Conservation (phyloP, 2,888 invertebrate species). For the Leistus spinibarbis region DNA sequence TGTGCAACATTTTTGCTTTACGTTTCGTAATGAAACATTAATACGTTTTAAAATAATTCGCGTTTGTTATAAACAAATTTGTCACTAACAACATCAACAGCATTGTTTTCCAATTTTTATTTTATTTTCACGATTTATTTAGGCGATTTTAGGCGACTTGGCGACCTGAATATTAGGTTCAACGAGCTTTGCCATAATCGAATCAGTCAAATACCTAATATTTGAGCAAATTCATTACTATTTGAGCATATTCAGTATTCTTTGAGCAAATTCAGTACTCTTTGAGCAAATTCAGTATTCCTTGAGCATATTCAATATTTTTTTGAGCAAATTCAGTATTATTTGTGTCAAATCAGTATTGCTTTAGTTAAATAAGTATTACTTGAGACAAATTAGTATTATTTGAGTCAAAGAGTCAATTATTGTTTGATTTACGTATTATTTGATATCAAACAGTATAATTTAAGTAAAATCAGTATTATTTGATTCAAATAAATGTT, state of each 20-base stretch:
- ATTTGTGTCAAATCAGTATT: no score
- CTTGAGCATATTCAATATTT: no score
- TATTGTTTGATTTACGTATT: neutral
- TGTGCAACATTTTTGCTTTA: conserved; percentile 35
- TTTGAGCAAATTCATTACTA: no score
- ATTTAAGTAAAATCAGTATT: neutral
- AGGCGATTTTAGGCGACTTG: neutral
- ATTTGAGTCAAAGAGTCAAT: no score
- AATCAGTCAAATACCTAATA: no score
- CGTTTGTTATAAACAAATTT: neutral
- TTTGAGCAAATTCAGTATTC: no score
- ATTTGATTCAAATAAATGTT: no score
- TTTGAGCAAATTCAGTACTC: no score
- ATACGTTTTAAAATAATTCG: neutral
- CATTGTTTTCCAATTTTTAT: conserved; percentile 34
- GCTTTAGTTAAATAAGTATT: no score
- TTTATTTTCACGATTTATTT: neutral
- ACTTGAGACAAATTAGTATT: no score
- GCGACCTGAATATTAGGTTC: neutral
- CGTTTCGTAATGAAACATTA: neutral
- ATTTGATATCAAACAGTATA: neutral
- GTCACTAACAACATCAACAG: conserved; percentile 3
- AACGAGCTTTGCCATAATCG: neutral
- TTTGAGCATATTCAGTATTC: no score
- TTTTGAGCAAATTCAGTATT: no score